Evolutionary conservation across 1,140 invertebrate species (phyloP).

Genomic region (Monomorium pharaonis): DNA sequence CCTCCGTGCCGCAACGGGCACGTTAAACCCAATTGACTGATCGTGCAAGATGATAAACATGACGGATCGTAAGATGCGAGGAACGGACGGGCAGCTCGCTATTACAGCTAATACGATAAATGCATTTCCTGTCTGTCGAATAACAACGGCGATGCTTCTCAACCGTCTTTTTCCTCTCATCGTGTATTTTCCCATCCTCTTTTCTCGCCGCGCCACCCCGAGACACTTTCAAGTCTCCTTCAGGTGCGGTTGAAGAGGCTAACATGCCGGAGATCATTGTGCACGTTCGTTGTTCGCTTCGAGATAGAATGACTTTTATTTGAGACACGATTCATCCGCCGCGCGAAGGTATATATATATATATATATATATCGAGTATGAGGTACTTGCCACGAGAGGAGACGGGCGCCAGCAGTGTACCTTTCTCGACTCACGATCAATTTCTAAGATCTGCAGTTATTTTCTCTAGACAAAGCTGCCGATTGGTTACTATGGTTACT

Average conservation of each 20-base stretch:
- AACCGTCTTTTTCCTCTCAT: neutral
- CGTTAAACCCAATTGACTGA: conserved; percentile 37
- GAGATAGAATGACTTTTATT: conserved; percentile 35
- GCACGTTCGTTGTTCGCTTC: neutral
- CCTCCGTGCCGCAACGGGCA: neutral
- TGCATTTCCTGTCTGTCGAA: conserved; percentile 30
- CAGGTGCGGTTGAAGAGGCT: neutral
- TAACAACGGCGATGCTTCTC: neutral
- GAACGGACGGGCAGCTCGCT: neutral
- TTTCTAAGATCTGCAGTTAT: conserved; percentile 19
- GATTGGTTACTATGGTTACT: neutral
- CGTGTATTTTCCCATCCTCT: neutral
- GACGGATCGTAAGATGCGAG: conserved; percentile 18
- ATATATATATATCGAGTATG: too few species aligned
- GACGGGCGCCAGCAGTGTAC: neutral
- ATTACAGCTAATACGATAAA: conserved; percentile 48
- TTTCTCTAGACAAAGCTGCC: neutral
- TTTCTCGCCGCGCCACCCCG: neutral
- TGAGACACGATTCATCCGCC: neutral
- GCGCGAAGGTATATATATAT: neutral
- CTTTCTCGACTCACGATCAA: conserved; percentile 10
- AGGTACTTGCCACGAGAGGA: neutral
- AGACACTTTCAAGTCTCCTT: conserved; percentile 17
- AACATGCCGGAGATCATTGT: conserved; percentile 19
- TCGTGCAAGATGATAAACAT: conserved; percentile 55